Evolutionary conservation across 2,888 invertebrate species (phyloP).

Genomic region (Plebejus anna): DNA sequence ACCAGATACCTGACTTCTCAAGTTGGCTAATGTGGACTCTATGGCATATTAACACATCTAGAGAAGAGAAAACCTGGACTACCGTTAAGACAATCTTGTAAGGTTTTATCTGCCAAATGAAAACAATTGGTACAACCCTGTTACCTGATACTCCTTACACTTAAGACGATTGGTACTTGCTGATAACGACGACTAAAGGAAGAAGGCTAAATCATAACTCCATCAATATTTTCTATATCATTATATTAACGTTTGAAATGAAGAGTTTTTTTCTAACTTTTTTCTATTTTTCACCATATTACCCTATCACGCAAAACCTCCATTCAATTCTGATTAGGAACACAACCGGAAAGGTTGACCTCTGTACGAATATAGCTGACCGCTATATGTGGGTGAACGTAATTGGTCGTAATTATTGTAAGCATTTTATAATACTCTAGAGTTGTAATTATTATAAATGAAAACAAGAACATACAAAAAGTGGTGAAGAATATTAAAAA

Average conservation of each 20-base stretch:
- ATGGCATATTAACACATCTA: too few species aligned
- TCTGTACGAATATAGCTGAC: background rate
- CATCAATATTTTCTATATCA: background rate
- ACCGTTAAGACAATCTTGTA: too few species aligned
- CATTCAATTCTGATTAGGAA: conserved; percentile 4
- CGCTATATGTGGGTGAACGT: background rate
- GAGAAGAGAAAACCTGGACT: too few species aligned
- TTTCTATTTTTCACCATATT: background rate
- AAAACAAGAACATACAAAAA: background rate
- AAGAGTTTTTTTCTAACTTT: background rate
- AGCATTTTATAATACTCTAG: conserved; percentile 6
- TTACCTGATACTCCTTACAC: background rate
- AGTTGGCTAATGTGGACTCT: too few species aligned
- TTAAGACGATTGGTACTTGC: background rate
- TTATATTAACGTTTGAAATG: background rate
- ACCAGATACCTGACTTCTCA: too few species aligned
- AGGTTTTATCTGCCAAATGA: too few species aligned
- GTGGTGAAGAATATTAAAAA: background rate
- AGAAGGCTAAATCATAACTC: too few species aligned
- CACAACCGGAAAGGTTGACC: conserved; percentile 4
- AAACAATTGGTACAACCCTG: background rate
- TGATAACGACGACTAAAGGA: too few species aligned
- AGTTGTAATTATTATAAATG: background rate
- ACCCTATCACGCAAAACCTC: conserved; percentile 16
- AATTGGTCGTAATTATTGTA: conserved; percentile 6